phyloP scores from a whole-genome alignment of 1,140 invertebrate genomes.

The Drosophila ambigua region DNA sequence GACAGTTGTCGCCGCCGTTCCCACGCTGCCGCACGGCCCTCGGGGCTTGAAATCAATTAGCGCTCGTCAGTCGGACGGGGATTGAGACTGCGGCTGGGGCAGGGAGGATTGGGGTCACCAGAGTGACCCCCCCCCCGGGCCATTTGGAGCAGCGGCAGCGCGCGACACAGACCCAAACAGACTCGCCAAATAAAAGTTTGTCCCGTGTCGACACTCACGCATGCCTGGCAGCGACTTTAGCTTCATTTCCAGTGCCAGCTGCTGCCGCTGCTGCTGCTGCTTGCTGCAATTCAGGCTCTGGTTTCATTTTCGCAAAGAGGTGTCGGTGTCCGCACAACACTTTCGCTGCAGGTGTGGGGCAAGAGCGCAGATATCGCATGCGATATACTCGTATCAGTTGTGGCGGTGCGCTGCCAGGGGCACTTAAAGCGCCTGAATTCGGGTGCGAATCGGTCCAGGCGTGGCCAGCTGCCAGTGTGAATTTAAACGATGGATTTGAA shows the following conservation, averaged over 20 bases:
- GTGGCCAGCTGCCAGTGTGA: no score
- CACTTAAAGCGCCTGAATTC: slow-evolving; percentile 19
- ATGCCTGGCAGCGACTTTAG: slow-evolving; percentile 25
- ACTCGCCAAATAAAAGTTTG: slow-evolving; percentile 5
- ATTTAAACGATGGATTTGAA: no score
- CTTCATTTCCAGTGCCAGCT: slow-evolving; percentile 22
- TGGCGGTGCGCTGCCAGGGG: not conserved
- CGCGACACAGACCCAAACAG: not conserved
- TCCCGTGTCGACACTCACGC: slow-evolving; percentile 33
- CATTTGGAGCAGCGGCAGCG: slow-evolving; percentile 19
- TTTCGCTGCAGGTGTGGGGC: not conserved
- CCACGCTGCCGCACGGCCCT: slow-evolving; percentile 18
- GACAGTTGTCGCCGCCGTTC: slow-evolving; percentile 20
- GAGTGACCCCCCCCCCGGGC: slow-evolving; percentile 21
- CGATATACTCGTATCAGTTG: no score
- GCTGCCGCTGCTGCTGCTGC: not conserved
- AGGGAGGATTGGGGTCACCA: slow-evolving; percentile 6
- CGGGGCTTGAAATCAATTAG: slow-evolving; percentile 73
- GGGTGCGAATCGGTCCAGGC: no score
- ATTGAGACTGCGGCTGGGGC: slow-evolving; percentile 4
- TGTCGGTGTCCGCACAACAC: slow-evolving; percentile 22
- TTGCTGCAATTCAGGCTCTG: slow-evolving; percentile 34
- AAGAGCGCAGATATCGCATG: slow-evolving; percentile 9
- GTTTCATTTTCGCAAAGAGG: slow-evolving; percentile 23
- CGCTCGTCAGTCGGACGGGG: slow-evolving; percentile 27